Percentiles rank a stretch among this genome's conserved stretches.
Conservation (phyloP, 1,140 invertebrate genomes). For the Zaprionus africanus region DNA sequence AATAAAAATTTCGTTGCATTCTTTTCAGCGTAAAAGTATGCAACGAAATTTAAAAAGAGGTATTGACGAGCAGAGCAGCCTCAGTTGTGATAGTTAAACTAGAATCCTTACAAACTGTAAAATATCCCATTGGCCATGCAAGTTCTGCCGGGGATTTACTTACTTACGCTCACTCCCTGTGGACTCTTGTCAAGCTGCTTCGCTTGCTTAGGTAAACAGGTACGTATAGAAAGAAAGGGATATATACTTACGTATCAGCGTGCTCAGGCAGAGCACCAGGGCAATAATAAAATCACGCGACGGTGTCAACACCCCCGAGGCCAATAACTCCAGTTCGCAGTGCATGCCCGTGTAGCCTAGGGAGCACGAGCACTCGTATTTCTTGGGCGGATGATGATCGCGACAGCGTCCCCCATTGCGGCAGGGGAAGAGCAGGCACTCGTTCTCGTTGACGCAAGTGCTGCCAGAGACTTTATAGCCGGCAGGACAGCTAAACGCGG, state of each 20-base stretch:
- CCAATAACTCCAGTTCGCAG: conserved; percentile 90
- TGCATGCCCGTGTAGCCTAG: conserved; percentile 90
- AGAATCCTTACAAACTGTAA: not conserved
- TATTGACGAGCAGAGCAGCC: not conserved
- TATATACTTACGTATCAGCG: conserved; percentile 90
- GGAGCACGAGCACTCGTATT: conserved; percentile 91
- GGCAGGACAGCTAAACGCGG: conserved; percentile 87
- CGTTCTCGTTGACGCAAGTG: conserved; percentile 90
- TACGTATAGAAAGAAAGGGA: not conserved
- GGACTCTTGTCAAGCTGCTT: not conserved
- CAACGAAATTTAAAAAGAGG: not conserved
- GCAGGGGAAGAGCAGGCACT: conserved; percentile 89
- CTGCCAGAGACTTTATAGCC: conserved; percentile 87
- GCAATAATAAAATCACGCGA: conserved; percentile 93
- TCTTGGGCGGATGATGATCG: conserved; percentile 88
- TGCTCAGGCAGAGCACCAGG: conserved; percentile 90
- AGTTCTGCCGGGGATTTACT: not conserved
- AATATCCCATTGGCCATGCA: conserved; percentile 19
- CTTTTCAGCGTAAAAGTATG: not conserved
- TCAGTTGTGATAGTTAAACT: not conserved
- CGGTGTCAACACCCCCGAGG: conserved; percentile 91
- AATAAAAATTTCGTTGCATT: not conserved
- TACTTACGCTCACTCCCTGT: conserved; percentile 17
- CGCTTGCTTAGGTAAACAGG: not conserved
- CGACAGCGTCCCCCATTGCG: conserved; percentile 90